Evolutionary conservation across 2,113 vertebrate species (phyloP).

Genomic region (Bungarus multicinctus): DNA sequence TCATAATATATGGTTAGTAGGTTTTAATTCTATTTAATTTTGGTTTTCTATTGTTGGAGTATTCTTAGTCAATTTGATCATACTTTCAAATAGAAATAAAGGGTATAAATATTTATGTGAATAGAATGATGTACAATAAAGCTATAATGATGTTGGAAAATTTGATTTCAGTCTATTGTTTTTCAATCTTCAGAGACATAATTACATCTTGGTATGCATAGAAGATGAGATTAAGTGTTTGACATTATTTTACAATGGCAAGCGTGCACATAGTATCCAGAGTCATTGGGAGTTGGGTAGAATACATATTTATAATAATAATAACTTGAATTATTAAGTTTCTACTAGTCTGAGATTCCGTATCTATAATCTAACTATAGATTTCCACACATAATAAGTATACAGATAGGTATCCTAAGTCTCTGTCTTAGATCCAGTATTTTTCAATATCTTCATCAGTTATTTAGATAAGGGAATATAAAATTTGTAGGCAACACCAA

Average conservation of each 20-base stretch:
- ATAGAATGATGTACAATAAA: background rate
- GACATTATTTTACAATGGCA: background rate
- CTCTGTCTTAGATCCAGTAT: background rate
- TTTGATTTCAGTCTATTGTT: background rate
- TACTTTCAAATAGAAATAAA: background rate
- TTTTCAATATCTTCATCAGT: background rate
- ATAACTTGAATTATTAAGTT: background rate
- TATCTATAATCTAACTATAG: background rate
- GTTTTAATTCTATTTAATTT: background rate
- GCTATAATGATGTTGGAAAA: slow-evolving; percentile 7
- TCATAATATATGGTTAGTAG: background rate
- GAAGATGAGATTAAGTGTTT: background rate
- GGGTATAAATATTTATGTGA: background rate
- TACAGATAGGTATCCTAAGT: background rate
- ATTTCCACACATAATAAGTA: background rate
- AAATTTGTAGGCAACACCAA: background rate
- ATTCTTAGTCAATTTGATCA: background rate
- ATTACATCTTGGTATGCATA: background rate
- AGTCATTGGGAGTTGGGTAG: background rate
- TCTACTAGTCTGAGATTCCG: background rate
- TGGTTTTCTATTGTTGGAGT: background rate
- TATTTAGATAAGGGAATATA: background rate
- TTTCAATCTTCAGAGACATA: background rate
- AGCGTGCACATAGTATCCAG: background rate
- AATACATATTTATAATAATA: background rate